Evolutionary conservation across 2,888 invertebrate species (phyloP).

Genomic region (Linnaemya tessellans): DNA sequence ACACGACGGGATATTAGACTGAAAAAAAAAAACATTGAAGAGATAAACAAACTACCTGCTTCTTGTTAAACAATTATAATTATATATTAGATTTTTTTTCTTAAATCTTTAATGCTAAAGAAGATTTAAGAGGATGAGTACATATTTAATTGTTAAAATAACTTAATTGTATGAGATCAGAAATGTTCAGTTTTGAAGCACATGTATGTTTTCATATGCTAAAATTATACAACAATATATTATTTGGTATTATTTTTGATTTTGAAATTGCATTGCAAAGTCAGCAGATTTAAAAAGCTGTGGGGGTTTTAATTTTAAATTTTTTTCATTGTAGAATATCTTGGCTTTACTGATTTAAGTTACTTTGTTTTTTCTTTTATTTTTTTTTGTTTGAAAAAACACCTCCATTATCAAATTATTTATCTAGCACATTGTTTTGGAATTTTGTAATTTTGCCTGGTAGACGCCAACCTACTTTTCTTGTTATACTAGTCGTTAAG

Average conservation of each 20-base stretch:
- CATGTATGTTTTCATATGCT: neutral
- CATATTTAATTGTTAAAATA: neutral
- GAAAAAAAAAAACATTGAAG: neutral
- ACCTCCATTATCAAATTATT: slow-evolving; percentile 15
- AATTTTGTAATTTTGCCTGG: slow-evolving; percentile 41
- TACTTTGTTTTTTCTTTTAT: neutral
- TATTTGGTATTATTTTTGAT: neutral
- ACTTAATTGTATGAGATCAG: neutral
- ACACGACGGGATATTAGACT: slow-evolving; percentile 60
- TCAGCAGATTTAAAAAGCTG: neutral
- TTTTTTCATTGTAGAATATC: neutral
- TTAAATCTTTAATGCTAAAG: neutral
- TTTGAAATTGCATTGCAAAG: neutral
- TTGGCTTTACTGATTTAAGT: neutral
- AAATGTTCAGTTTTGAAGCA: neutral
- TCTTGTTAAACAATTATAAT: slow-evolving; percentile 13
- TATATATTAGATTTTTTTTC: neutral
- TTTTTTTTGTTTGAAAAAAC: too few species aligned
- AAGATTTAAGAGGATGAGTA: neutral
- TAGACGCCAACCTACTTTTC: slow-evolving; percentile 55
- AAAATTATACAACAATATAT: neutral
- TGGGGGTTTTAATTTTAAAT: neutral
- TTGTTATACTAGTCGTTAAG: slow-evolving; percentile 14
- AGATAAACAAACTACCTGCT: slow-evolving; percentile 48
- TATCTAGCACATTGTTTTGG: slow-evolving; percentile 9